Base-by-base conservation (phyloP, 2,797 vertebrate species). In the Lacerta bilineata region DNA sequence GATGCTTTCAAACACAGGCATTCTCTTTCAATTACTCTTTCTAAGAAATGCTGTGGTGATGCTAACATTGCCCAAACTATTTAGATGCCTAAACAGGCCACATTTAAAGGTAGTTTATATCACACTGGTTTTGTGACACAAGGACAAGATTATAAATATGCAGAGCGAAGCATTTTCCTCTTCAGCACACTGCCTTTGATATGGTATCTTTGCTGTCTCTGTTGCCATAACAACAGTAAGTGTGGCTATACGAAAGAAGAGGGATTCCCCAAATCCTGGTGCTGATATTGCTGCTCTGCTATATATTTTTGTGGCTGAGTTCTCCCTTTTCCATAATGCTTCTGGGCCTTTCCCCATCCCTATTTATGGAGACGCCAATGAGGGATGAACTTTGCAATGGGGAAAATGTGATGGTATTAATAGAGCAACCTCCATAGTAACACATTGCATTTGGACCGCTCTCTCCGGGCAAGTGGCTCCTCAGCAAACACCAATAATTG, bases 191-290 rank as follows among this genome's bases (percentile, higher is more conserved):
- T 64, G 71, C 89, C 88, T 95, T 95, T 94, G 93, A 95, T 94
- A 94, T 90, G 87, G 85, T 91, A 94, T 94, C 92, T 95, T 92
- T 94, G 92, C 95, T 95, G 90, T 91, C 79, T 88, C 85, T 85
- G 93, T 95, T 96, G 93, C 95, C 90, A 95, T 95, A 93, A 92
- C 95, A 94, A 90, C 87, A 90, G 91, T 90, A 92, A 94, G 86
- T 0, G 0, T 91, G 89, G 85, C 69, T 83, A 85, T 90, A 88
- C 83, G 83, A 79, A 71, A 0, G 2, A 91, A 83, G 81, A 94
- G 92, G 94, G 94, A 94, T 95, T 95, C 93, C 93, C 83, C 91
- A 68, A 92, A 9, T n/a, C 84, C 76, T 46, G 46, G 64, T 75
- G 41, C 80, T 93, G 92, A 86, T 93, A 93, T 55, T 92, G 39